A percentile compares a stretch with the other conserved stretches of the same genome.
Conservation (phyloP, 2,113 vertebrate genomes). For the Oplegnathus fasciatus region DNA sequence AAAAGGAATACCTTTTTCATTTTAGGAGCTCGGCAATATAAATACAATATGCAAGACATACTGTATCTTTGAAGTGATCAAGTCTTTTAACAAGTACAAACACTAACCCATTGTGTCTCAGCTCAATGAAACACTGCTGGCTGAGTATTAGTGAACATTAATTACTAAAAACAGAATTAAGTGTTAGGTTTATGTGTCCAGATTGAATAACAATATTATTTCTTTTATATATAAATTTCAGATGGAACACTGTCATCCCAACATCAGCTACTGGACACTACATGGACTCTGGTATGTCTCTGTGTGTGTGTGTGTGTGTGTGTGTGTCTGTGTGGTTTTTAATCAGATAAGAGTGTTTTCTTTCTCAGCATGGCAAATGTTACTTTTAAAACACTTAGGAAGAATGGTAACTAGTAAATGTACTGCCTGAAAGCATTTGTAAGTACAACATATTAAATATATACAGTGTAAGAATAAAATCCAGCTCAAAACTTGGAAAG, state of each 20-base stretch:
- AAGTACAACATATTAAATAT: not conserved
- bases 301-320: not conserved
- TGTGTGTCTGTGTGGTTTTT: not conserved
- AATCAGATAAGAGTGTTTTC: not conserved
- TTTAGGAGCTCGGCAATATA: not conserved
- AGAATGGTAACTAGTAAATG: not conserved
- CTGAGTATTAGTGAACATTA: not conserved
- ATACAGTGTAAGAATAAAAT: not conserved
- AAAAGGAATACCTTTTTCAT: no score
- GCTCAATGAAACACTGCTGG: not conserved
- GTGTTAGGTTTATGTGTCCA: not conserved
- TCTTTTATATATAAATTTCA: slow-evolving; percentile 56
- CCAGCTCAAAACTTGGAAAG: not conserved
- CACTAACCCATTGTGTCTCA: not conserved
- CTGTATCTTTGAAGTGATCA: not conserved
- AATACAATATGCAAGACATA: not conserved
- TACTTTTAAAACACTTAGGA: no score
- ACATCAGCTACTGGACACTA: slow-evolving; percentile 82
- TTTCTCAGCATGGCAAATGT: not conserved
- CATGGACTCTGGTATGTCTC: slow-evolving; percentile 85
- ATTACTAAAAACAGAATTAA: not conserved
- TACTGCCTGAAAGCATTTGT: not conserved
- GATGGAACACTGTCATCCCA: slow-evolving; percentile 80
- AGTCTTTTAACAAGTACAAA: not conserved
- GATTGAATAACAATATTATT: not conserved